Evolutionary conservation across 2,113 vertebrate genomes (phyloP), one percentile per base, ranked within the genome.

Genomic region (Anoplopoma fimbria): DNA sequence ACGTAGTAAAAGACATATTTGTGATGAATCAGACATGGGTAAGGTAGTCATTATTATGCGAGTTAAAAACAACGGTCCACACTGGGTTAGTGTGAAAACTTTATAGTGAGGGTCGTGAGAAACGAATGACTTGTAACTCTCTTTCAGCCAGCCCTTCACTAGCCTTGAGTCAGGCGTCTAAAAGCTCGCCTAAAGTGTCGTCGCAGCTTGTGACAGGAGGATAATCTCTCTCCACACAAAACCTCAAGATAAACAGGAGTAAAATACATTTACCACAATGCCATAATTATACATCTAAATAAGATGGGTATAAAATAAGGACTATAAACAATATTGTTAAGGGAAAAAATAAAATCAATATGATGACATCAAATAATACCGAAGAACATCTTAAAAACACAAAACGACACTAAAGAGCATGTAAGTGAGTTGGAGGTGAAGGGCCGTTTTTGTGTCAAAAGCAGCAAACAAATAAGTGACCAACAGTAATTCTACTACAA

Each of bases 391-490:
- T 85, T 15, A 90, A 75, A 88, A 87, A 75, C 76, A 75, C 74
- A 89, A 93, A 92, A 89, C 31, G 76, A 87, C 87, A 87, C 69
- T 67, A 89, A 87, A 87, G 86, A 91, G 83, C 88, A 89, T 49
- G 69, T 89, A 84, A 88, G 88, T 81, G 79, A 88, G 85, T 77
- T 79, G 79, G 57, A 85, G 81, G 83, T 88, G 83, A 92, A 79
- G 60, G 23, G 82, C 72, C 38, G 75, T 68, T 42, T 85, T 61
- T 64, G 73, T 78, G 78, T 83, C 80, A 81, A 87, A 89, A 87
- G 87, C 92, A 95, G 93, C 90, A 91, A 88, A 92, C 77, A 71
- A 80, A 76, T 76, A 87, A 76, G 79, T 86, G 81, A 88, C 69
- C 34, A 63, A 83, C 49, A 88, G 62, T 75, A 85, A 61, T 57